Base-by-base conservation (phyloP, 2,113 vertebrate genomes). In the Vulpes lagopus region DNA sequence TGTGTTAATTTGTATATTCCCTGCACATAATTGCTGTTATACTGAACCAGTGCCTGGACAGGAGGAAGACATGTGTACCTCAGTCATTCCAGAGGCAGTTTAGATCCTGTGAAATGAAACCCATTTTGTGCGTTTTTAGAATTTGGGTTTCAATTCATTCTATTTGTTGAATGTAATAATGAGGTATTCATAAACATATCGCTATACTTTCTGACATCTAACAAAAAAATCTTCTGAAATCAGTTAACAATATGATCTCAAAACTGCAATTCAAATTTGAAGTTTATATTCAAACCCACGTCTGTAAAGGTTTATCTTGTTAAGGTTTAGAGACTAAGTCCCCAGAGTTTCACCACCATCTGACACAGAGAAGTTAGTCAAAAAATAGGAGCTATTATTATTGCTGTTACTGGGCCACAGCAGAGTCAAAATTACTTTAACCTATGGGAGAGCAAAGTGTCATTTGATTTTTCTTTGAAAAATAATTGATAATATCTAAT, bases 171-270 rank as follows among this genome's bases (percentile, higher is more conserved):
- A 99, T 99, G 99, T 99, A 99, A 99, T 98, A 98, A 99, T 99
- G 99, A 99, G 99, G 99, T 99, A 99, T 99, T 99, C 99, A 99
- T 99, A 99, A 99, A 99, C 99, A 99, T 99, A 99, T 98, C 99
- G 99, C 98, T 99, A 99, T 99, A 99, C 99, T 99, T 99, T 99
- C 99, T 99, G 98, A 99, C 98, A 99, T 96, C 30, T 93, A 89
- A 98, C 98, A 98, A 98, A 98, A 27, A 98, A 99, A 99, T 99
- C 99, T 99, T 99, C 98, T 98, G 98, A 98, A 99, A 98, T 87
- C 97, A 94, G 12, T 27, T 27, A 67, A 79, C 67, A 64, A 38
- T 62, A 78, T 4, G 25, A 83, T 67, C 51, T 65, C 32, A 91
- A 83, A 94, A 79, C 4, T 71, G 53, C 38, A 81, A 76, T 67